Evolutionary conservation across 2,113 vertebrate species (phyloP), one percentile per base, ranked within the genome.

Genomic region (Poeciliopsis prolifica): DNA sequence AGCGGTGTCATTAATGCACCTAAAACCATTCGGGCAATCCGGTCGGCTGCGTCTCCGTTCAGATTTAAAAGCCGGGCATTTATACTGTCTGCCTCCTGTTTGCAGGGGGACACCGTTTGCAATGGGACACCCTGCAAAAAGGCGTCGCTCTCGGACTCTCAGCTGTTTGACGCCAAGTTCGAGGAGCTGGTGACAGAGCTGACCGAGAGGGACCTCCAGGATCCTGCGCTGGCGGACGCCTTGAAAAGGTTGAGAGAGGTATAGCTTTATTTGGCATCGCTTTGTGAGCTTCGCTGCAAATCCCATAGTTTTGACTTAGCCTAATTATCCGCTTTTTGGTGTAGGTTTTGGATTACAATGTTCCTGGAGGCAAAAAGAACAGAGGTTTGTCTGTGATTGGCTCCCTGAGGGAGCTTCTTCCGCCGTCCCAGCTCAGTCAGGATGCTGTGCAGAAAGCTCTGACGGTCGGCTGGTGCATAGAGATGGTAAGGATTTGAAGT

Each of bases 401-500:
- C 0, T 95, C 95, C 0, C 91, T 95, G 70, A 91, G 91, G 65
- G 94, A 96, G 82, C 92, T 99, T 61, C 90, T 90, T 13, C 82
- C 90, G 0, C 89, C 96, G 0, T 61, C 1, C 5, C 81, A 94
- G 70, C 94, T 93, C 70, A 92, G 91, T 2, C 82, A 92, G 82
- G 93, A 96, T 29, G 77, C 82, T 0, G 92, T 97, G 8, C 94
- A 90, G 31, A 44, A 91, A 1, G 97, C 96, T 6, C 89, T 97
- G 75, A 74, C 95, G 0, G 95, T 99, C 7, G 97, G 97, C 72
- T 99, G 97, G 97, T 98, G 98, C 88, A 94, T 97, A 62, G 98
- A 99, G 80, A 84, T 99, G 95, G 98, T 99, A 75, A 94, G 94
- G 60, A 28, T 9, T 58, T 42, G 40, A 42, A 15, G 40, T 37